A percentile compares a stretch with the other conserved stretches of the same genome.
These are phyloP conservation scores for Phataginus tricuspis DNA, from an alignment of 2,797 vertebrate genomes.

Conservation along the genomic window DNA sequence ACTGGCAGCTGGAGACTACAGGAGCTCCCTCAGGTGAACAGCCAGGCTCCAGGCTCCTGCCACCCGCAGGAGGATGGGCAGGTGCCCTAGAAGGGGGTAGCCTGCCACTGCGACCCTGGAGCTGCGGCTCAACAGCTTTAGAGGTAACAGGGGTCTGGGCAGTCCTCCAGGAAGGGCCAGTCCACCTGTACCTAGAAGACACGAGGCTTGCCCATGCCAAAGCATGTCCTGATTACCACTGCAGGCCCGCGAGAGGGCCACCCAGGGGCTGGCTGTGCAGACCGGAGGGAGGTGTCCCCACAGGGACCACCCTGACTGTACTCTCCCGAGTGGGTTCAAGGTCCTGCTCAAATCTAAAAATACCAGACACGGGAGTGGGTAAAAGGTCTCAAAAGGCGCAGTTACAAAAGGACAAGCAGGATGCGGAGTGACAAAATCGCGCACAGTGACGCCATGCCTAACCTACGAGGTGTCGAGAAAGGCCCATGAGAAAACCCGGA, in stretches of 20 bases:
- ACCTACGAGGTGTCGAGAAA: neutral
- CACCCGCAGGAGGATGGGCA: no score
- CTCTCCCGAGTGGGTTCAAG: neutral
- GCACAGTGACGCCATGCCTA: accelerated
- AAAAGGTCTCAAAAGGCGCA: neutral
- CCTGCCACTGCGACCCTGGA: neutral
- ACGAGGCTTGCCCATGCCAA: neutral
- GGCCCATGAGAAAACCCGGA: neutral
- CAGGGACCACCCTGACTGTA: neutral
- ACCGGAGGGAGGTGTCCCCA: neutral
- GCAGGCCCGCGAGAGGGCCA: neutral
- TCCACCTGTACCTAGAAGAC: neutral
- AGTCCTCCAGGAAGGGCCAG: neutral
- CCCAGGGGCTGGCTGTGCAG: neutral
- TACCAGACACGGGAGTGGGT: neutral
- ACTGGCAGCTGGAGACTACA: neutral
- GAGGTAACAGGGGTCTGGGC: neutral
- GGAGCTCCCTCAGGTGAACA: neutral
- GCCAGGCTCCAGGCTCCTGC: neutral
- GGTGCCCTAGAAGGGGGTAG: neutral
- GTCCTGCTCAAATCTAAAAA: neutral
- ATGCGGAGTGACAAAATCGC: accelerated
- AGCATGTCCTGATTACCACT: accelerated
- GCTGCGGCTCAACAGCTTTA: neutral
- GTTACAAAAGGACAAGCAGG: no score